These are phyloP conservation scores for Aleadryas rufinucha DNA, from an alignment of 2,113 vertebrate genomes.

Conservation along the genomic window DNA sequence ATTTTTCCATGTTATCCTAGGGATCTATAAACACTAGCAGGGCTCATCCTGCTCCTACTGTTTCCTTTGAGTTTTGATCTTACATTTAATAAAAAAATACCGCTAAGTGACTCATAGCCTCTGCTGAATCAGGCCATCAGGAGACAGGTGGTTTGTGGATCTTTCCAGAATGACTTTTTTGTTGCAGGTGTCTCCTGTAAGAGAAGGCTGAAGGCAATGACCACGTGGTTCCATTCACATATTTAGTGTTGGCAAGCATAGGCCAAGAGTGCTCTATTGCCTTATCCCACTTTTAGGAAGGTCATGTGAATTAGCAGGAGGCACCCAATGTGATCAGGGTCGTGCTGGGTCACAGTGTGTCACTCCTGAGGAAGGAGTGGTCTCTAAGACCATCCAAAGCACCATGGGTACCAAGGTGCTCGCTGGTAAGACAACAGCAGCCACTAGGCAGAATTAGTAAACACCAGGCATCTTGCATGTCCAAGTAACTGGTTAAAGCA, in stretches of 20 bases:
- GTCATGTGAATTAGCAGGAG: not conserved
- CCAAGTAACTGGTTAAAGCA: not conserved
- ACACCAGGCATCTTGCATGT: not conserved
- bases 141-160: not conserved
- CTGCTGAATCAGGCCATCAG: not conserved
- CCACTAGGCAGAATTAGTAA: not conserved
- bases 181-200: not conserved
- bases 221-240: fast-evolving
- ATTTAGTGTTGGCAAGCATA: fast-evolving
- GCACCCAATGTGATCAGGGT: not conserved
- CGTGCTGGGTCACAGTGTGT: fast-evolving
- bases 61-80: not conserved
- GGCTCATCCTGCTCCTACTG: not conserved
- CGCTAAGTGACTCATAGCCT: not conserved
- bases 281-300: not conserved
- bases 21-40: not conserved
- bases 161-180: not conserved
- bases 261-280: not conserved
- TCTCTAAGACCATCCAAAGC: not conserved
- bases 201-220: not conserved
- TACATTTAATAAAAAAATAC: not conserved
- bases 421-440: not conserved
- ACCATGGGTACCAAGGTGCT: fast-evolving
- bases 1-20: not conserved
- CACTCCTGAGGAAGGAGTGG: not conserved